Evolutionary conservation across 2,797 vertebrate genomes (phyloP).

Genomic region (Hyperoplus immaculatus): DNA sequence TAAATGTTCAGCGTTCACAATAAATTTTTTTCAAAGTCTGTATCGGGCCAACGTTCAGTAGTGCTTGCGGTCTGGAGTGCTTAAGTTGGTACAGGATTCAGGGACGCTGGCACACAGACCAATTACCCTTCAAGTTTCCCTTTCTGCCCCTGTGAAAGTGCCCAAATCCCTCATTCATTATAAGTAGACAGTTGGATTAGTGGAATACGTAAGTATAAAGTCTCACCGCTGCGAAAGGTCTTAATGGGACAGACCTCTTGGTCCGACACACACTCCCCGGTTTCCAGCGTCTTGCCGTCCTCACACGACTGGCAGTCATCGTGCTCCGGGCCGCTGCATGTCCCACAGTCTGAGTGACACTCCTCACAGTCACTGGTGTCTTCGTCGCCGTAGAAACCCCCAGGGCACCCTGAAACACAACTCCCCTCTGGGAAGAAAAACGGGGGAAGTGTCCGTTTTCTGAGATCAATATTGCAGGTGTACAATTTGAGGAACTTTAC

Average conservation of each 20-base stretch:
- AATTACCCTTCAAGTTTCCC: constrained; percentile 78
- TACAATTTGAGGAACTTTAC: neutral
- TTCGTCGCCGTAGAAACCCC: constrained; percentile 87
- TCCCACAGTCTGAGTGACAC: constrained; percentile 87
- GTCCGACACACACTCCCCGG: constrained; percentile 81
- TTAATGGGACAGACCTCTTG: constrained; percentile 74
- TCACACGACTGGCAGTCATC: constrained; percentile 85
- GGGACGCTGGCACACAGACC: constrained; percentile 69
- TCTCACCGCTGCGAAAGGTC: constrained; percentile 82
- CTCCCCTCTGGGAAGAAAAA: constrained; percentile 81
- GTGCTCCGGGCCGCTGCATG: constrained; percentile 83
- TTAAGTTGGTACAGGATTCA: constrained; percentile 60
- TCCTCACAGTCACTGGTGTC: constrained; percentile 88
- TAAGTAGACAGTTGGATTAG: constrained; percentile 68
- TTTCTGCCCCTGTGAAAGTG: constrained; percentile 70
- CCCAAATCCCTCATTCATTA: constrained; percentile 80
- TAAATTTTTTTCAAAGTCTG: constrained; percentile 61
- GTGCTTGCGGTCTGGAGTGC: constrained; percentile 41
- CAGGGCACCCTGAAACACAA: constrained; percentile 87
- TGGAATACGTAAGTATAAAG: constrained; percentile 54
- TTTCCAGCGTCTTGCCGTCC: constrained; percentile 54
- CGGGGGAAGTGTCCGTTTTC: neutral
- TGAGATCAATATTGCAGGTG: constrained; percentile 3
- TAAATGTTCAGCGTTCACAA: constrained; percentile 62
- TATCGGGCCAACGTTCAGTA: constrained; percentile 45